Conservation (phyloP, 2,888 invertebrate genomes). For the Hypena proboscidalis region DNA sequence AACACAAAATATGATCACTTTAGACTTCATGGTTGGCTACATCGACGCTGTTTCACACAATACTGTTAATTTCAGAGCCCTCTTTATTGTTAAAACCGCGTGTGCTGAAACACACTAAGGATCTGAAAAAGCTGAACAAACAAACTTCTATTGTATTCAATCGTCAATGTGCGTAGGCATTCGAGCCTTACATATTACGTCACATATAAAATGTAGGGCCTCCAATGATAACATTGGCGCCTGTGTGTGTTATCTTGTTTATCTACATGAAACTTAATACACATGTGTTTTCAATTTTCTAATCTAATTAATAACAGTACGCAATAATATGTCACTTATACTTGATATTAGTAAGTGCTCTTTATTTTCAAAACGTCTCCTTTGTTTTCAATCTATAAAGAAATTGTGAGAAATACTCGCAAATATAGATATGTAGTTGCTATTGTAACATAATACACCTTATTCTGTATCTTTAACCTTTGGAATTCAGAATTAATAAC, state of each 20-base stretch:
- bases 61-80: conserved; percentile 46
- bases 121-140: conserved; percentile 60
- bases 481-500: conserved; percentile 14
- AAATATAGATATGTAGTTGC: conserved; percentile 24
- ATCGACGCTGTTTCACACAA: conserved; percentile 50
- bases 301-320: conserved; percentile 9
- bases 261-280: conserved; percentile 2
- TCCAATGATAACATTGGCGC: conserved; percentile 26
- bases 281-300: conserved; percentile 11
- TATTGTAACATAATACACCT: conserved; percentile 17
- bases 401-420: no score
- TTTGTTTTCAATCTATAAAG: conserved; percentile 12
- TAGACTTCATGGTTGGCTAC: conserved; percentile 47
- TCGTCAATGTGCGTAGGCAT: conserved; percentile 32
- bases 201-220: conserved; percentile 32
- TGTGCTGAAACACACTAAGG: conserved; percentile 50
- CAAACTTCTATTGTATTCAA: conserved; percentile 49
- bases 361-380: conserved; percentile 3
- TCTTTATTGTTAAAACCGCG: conserved; percentile 50
- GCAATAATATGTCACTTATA: no score
- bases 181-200: conserved; percentile 35
- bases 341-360: no score
- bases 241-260: neutral
- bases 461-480: conserved; percentile 19
- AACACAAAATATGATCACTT: conserved; percentile 48